Conservation (phyloP, 2,113 vertebrate genomes). For the Dipodomys stephensi region DNA sequence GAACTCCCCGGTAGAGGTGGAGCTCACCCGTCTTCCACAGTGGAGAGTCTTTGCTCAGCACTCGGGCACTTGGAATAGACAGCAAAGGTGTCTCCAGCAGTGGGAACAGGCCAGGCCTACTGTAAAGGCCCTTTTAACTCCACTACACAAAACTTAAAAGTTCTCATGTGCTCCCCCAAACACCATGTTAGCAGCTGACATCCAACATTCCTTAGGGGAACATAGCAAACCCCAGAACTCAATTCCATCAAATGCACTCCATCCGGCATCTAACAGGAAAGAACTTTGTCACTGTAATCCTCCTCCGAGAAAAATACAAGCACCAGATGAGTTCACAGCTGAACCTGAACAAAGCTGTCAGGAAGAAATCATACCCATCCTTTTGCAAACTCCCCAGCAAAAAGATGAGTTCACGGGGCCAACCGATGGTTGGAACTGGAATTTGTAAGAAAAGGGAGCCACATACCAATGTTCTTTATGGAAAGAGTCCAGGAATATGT, state of each 20-base stretch:
- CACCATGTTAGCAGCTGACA: neutral
- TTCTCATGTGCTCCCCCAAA: neutral
- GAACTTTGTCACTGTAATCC: neutral
- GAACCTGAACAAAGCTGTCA: neutral
- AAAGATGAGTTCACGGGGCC: neutral
- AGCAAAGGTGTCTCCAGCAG: neutral
- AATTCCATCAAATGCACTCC: neutral
- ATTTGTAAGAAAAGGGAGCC: neutral
- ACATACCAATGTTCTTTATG: neutral
- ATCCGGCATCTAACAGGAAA: neutral
- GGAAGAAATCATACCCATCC: neutral
- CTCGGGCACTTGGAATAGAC: neutral
- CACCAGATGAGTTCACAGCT: neutral
- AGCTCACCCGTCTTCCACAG: too few species aligned
- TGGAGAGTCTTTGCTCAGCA: neutral
- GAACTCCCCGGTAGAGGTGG: neutral
- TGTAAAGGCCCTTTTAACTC: neutral
- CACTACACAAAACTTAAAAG: neutral
- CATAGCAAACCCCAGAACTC: neutral
- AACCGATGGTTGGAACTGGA: too few species aligned
- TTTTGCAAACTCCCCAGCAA: slow-evolving; percentile 1
- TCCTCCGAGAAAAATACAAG: neutral
- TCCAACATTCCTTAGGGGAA: neutral
- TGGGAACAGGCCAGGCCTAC: neutral
- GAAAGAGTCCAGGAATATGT: neutral